Evolutionary conservation across 2,113 vertebrate species (phyloP).

Genomic region (Fulmarus glacialis): DNA sequence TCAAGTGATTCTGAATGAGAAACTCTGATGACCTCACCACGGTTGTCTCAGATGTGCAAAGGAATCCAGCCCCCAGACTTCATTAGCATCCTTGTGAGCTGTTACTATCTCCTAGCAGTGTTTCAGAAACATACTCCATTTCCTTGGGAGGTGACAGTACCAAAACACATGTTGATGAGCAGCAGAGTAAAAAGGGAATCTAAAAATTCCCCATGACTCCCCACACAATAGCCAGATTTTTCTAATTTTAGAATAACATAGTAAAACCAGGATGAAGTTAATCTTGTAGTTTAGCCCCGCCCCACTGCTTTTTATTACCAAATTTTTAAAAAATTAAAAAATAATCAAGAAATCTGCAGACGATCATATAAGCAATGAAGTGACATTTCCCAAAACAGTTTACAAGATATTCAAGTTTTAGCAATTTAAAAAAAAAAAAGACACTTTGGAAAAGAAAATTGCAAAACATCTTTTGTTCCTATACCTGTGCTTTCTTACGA

Average conservation of each 20-base stretch:
- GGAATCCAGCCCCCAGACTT: slow-evolving; percentile 49
- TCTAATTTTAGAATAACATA: neutral
- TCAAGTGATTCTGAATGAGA: neutral
- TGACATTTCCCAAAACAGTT: neutral
- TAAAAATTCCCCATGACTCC: slow-evolving; percentile 33
- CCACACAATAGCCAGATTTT: neutral
- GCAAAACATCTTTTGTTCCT: neutral
- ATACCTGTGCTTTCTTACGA: slow-evolving; percentile 96
- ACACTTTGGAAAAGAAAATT: neutral
- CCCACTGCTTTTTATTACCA: neutral
- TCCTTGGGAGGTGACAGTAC: slow-evolving; percentile 43
- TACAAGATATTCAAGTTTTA: neutral
- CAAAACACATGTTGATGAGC: slow-evolving; percentile 42
- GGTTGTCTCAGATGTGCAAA: slow-evolving; percentile 27
- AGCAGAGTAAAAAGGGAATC: slow-evolving; percentile 13
- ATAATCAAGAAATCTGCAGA: neutral
- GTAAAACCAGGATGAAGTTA: neutral
- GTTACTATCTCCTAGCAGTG: slow-evolving; percentile 37
- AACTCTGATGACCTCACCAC: neutral
- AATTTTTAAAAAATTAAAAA: neutral
- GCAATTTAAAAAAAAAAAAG: neutral
- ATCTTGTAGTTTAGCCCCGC: neutral
- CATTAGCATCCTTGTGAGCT: slow-evolving; percentile 35
- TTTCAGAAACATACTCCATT: slow-evolving; percentile 35
- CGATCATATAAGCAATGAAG: neutral